Percentiles rank a stretch among this genome's conserved stretches.
These are phyloP conservation scores for Drosophila obscura DNA, from an alignment of 1,140 invertebrate species.

Conservation along the genomic window DNA sequence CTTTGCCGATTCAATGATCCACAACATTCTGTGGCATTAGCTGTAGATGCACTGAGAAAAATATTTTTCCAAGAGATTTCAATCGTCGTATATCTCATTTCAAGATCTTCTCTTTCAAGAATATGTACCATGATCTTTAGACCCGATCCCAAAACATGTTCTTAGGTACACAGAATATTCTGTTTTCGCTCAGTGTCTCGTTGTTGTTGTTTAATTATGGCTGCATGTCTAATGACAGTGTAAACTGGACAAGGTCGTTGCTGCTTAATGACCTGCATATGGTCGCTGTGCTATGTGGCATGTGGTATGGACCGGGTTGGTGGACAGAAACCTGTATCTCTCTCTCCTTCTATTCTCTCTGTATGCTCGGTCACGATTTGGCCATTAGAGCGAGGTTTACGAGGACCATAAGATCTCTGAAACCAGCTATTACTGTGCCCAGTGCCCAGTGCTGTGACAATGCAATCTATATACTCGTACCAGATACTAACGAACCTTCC, in stretches of 20 bases:
- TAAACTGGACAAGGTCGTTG: constrained; percentile 63
- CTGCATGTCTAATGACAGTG: constrained; percentile 59
- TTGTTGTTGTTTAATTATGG: constrained; percentile 53
- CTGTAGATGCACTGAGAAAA: constrained; percentile 4
- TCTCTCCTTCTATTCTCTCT: background rate
- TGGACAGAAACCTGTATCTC: constrained; percentile 20
- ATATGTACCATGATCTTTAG: too few relatives aligned
- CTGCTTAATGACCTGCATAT: constrained; percentile 63
- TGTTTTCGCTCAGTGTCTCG: too few relatives aligned
- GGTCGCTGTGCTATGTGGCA: too few relatives aligned
- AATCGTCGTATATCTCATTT: too few relatives aligned
- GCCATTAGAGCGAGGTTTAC: constrained; percentile 31
- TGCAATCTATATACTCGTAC: constrained; percentile 14
- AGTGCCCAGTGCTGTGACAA: constrained; percentile 23
- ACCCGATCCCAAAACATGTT: too few relatives aligned
- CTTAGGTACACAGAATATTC: too few relatives aligned
- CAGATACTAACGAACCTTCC: constrained; percentile 13
- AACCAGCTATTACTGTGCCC: constrained; percentile 30
- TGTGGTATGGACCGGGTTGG: too few relatives aligned
- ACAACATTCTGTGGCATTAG: constrained; percentile 10
- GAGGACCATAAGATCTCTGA: constrained; percentile 2
- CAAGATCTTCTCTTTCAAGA: too few relatives aligned
- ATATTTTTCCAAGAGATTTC: too few relatives aligned
- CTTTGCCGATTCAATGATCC: constrained; percentile 38
- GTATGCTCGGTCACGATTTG: constrained; percentile 56